Evolutionary conservation across 2,888 invertebrate species (phyloP).

Genomic region (Portevinia maculata): DNA sequence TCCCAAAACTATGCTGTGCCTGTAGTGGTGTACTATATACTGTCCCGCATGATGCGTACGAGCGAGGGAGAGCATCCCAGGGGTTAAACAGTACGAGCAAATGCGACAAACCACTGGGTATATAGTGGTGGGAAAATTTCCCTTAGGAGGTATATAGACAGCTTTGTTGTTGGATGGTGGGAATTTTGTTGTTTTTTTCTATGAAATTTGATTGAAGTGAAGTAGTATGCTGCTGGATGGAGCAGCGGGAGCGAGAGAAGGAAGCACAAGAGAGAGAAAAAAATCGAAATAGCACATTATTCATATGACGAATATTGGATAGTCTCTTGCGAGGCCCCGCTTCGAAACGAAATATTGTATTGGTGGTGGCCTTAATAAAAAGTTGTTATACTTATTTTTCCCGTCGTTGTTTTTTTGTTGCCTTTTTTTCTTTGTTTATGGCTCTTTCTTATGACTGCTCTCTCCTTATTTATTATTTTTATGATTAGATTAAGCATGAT

Average conservation of each 20-base stretch:
- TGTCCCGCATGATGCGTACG: slow-evolving; percentile 1
- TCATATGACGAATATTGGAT: slow-evolving; percentile 75
- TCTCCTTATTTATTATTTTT: slow-evolving; percentile 28
- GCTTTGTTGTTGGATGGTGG: slow-evolving; percentile 64
- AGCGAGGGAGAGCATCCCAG: slow-evolving; percentile 13
- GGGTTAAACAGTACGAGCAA: neutral
- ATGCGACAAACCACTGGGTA: slow-evolving; percentile 45
- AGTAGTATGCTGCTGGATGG: slow-evolving; percentile 28
- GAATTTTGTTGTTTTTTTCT: slow-evolving; percentile 54
- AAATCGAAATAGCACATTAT: slow-evolving; percentile 74
- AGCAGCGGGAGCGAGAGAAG: slow-evolving; percentile 15
- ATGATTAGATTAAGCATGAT: slow-evolving; percentile 40
- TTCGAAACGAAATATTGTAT: slow-evolving; percentile 66
- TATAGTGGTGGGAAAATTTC: slow-evolving; percentile 64
- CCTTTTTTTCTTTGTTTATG: slow-evolving; percentile 50
- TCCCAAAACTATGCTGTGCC: slow-evolving; percentile 3
- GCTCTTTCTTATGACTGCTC: slow-evolving; percentile 54
- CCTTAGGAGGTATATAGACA: slow-evolving; percentile 54
- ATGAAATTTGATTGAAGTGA: slow-evolving; percentile 63
- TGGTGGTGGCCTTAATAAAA: slow-evolving; percentile 74
- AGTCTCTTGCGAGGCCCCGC: slow-evolving; percentile 80
- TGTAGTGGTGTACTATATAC: slow-evolving; percentile 39
- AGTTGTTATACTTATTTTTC: slow-evolving; percentile 73
- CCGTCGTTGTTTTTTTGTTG: slow-evolving; percentile 38
- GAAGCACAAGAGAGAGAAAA: slow-evolving; percentile 48